These are phyloP conservation scores for Cylloceria caligata DNA, from an alignment of 2,888 invertebrate genomes.

Conservation along the genomic window DNA sequence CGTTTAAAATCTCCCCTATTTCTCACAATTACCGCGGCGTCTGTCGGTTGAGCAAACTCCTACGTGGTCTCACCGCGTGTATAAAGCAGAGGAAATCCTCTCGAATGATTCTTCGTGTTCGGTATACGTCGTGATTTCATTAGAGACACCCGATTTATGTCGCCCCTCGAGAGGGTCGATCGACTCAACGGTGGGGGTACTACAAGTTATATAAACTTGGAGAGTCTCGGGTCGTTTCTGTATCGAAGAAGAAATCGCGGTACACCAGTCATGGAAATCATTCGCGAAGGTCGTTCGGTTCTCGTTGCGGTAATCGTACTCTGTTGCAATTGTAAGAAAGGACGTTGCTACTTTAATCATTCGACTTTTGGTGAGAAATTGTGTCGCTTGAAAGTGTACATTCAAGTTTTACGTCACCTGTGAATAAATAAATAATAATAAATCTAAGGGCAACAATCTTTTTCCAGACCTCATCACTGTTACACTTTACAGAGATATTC, in stretches of 20 bases:
- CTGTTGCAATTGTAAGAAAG: background rate
- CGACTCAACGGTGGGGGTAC: conserved; percentile 60
- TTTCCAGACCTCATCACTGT: conserved; percentile 48
- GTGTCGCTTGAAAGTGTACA: conserved; percentile 2
- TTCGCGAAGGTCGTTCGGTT: conserved; percentile 17
- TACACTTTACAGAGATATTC: conserved; percentile 75
- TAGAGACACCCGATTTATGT: conserved; percentile 60
- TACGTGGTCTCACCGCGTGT: conserved; percentile 5
- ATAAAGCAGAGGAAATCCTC: conserved; percentile 16
- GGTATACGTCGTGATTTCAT: conserved; percentile 60
- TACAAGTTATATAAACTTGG: conserved; percentile 70
- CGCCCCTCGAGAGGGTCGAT: conserved; percentile 22
- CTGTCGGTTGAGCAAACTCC: background rate
- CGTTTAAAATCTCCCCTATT: conserved; percentile 28
- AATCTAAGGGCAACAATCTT: background rate
- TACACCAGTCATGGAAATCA: conserved; percentile 38
- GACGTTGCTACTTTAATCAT: conserved; percentile 11
- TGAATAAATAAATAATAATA: background rate
- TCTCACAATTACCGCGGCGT: conserved; percentile 48
- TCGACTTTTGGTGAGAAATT: conserved; percentile 41
- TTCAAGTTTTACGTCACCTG: background rate
- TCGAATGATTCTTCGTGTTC: conserved; percentile 43
- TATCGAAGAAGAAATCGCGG: conserved; percentile 35
- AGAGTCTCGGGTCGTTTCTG: conserved; percentile 41
- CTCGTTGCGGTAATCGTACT: conserved; percentile 4